Evolutionary conservation across 53 echinoderm and acorn worm genomes (phyloP), one percentile per base, ranked within the genome.

Genomic region (Holothuria scabra): DNA sequence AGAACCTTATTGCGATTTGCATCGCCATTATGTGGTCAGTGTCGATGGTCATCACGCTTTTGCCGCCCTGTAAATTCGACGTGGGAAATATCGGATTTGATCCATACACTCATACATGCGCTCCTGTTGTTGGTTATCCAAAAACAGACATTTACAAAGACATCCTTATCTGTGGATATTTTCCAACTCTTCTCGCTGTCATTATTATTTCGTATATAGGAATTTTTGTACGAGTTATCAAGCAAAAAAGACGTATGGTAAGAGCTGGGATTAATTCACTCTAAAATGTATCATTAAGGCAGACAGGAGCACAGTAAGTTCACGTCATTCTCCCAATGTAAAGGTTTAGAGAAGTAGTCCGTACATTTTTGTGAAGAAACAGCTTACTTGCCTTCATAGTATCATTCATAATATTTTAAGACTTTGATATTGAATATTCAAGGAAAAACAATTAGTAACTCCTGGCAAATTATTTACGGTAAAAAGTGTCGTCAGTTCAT

Each of bases 61-160:
- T 78, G 12, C 78, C 78, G 1, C 52, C 78, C 30, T 56, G 58
- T 46, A 59, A 10, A 31, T 56, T 78, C 18, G 55, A 52, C 13
- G 5, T 78, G 1, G 78, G 78, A 18, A 22, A 78, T 25, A 29
- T 46, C 2, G 78, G 78, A 5, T 78, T 49, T 32, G 78, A 78
- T 31, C 10, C 8, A 13, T 29, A 13, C 32, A 32, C 28, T 58
- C 78, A 78, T 56, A 56, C 29, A 31, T 78, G 78, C 52, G 78
- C 58, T 16, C 58, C 78, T 1, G n/a, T 78, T 19, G 56, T 32
- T 32, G 78, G 56, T 32, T 52, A 78, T 32, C 78, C 56, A 8
- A n/a, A 29, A 21, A 57, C 57, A 11, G 56, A 46, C 28, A 14
- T 31, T 31, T 78, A 49, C 59, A 30, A 78, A 23, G 31, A 56